A percentile compares a stretch with the other conserved stretches of the same genome.
These are phyloP conservation scores for Octodon degus DNA, from an alignment of 2,113 vertebrate species.

Conservation along the genomic window DNA sequence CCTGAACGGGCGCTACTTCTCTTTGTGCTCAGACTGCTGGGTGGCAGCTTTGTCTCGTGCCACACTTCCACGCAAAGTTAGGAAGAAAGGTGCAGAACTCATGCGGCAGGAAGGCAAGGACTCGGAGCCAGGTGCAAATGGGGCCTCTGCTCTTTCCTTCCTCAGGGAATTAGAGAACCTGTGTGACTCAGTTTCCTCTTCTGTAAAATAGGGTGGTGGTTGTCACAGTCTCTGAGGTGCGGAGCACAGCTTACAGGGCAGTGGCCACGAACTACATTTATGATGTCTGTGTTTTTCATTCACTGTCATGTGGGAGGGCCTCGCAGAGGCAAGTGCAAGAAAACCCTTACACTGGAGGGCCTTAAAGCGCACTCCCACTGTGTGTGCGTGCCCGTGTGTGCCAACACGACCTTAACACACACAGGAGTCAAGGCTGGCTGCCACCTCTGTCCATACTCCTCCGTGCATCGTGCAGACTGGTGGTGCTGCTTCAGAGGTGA, in stretches of 20 bases:
- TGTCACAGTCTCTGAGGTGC: neutral
- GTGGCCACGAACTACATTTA: neutral
- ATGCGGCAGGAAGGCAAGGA: fast-evolving
- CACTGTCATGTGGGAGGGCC: neutral
- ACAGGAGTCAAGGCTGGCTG: neutral
- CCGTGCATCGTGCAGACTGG: neutral
- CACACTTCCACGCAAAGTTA: neutral
- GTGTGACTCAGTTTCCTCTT: neutral
- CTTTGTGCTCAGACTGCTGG: neutral
- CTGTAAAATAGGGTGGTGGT: neutral
- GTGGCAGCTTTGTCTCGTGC: neutral
- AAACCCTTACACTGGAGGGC: neutral
- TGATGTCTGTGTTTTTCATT: neutral
- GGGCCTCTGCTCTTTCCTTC: too few relatives aligned
- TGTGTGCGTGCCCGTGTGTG: fast-evolving
- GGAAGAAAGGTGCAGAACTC: neutral
- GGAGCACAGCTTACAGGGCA: neutral
- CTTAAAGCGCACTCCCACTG: neutral
- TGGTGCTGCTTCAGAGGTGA: too few relatives aligned
- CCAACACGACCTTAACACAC: neutral
- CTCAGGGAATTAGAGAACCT: neutral
- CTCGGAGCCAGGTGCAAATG: neutral
- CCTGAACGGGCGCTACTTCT: fast-evolving
- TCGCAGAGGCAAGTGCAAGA: neutral
- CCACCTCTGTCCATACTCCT: neutral